Percentiles rank a stretch among this genome's conserved stretches.
Evolutionary conservation across 2,113 vertebrate species (phyloP).

Genomic region (Dascyllus trimaculatus): DNA sequence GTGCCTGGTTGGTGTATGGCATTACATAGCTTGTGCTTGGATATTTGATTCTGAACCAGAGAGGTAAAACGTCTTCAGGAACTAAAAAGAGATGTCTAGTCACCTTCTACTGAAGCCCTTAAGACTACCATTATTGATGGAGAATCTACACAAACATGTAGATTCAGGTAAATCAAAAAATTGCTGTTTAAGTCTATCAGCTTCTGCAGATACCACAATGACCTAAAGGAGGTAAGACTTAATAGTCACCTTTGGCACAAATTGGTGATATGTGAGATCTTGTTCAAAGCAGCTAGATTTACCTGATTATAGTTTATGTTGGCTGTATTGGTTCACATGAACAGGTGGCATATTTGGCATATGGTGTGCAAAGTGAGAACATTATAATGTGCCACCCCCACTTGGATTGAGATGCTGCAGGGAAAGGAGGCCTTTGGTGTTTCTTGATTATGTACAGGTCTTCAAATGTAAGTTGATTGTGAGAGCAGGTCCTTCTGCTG

Average conservation of each 20-base stretch:
- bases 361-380: background rate
- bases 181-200: no score
- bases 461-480: conserved; percentile 3
- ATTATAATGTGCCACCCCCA: background rate
- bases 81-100: no score
- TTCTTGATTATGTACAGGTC: background rate
- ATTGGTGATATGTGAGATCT: background rate
- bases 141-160: no score
- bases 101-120: no score
- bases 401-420: conserved; percentile 6
- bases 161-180: no score
- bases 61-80: no score
- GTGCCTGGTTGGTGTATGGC: no score
- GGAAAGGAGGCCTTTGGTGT: conserved; percentile 1
- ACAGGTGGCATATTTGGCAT: conserved; percentile 10
- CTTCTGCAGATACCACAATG: no score
- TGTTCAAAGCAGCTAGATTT: conserved; percentile 5
- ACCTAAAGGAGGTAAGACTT: background rate
- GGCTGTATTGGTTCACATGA: background rate
- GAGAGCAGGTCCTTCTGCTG: conserved; percentile 4
- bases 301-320: background rate
- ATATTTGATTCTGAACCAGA: no score
- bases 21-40: no score
- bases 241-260: background rate
- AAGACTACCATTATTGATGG: no score